Percentiles rank a stretch among this genome's conserved stretches.
phyloP scores from a whole-genome alignment of 1,140 invertebrate genomes.

The Micrasema minimum region DNA sequence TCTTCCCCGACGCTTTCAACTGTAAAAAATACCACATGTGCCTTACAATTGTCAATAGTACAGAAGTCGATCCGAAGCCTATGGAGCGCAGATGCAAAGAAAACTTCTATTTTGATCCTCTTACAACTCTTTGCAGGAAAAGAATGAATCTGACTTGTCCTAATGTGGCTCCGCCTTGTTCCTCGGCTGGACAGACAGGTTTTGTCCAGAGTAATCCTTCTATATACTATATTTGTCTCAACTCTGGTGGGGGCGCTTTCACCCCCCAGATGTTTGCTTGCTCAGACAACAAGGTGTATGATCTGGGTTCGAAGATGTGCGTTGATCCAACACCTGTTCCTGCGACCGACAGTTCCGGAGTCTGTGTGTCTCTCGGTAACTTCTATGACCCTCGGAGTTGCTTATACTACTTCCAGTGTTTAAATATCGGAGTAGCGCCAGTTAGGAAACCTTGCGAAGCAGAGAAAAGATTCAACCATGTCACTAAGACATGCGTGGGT shows the following conservation, averaged over 20 bases:
- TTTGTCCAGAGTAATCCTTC: not conserved
- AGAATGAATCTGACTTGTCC: not conserved
- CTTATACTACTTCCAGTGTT: constrained; percentile 9
- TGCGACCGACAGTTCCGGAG: not conserved
- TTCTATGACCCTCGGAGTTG: constrained; percentile 16
- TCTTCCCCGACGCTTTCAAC: constrained; percentile 62
- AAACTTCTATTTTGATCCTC: constrained; percentile 22
- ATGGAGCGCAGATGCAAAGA: not conserved
- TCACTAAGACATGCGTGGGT: not conserved
- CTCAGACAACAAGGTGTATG: constrained; percentile 3
- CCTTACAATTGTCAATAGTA: constrained; percentile 47
- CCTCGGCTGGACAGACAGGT: not conserved
- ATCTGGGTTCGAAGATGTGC: not conserved
- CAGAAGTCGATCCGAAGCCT: not conserved
- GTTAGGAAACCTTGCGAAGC: not conserved
- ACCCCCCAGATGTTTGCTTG: constrained; percentile 42
- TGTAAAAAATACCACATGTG: constrained; percentile 62
- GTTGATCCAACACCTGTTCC: not conserved
- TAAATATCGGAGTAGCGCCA: not conserved
- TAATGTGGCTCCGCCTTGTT: constrained; percentile 1
- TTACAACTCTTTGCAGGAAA: constrained; percentile 11
- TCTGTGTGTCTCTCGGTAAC: constrained; percentile 1
- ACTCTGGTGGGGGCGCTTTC: not conserved
- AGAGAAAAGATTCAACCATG: constrained; percentile 1
- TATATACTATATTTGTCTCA: constrained; percentile 43